Evolutionary conservation across 2,888 invertebrate genomes (phyloP), one percentile per base, ranked within the genome.

Genomic region (Epistrophella euchroma): DNA sequence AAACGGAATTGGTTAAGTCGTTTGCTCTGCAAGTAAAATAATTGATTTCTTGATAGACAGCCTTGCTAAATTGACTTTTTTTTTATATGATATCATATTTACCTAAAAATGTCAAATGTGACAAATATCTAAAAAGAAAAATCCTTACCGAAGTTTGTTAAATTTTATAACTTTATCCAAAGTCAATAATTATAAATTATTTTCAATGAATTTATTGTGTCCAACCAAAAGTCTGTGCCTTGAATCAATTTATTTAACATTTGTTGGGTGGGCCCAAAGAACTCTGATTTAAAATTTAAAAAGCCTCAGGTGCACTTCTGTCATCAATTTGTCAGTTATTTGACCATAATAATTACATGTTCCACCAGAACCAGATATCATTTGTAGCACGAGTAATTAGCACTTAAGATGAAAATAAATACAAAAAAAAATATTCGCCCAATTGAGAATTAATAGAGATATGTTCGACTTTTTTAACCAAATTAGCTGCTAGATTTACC

Each of bases 401-500:
- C 79, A 84, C 74, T 45, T 74, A 50, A 66, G 45, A 56, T 35
- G 55, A 40, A 50, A 50, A 56, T 25, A 10, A 50, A 50, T 64
- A 55, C 10, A 56, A 56, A 35, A 13, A 56, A 32, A 56, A 35
- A 35, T 10, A 35, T 32, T 17, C 11, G 15, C 32, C 22, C 25
- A 45, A 52, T 62, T 52, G 35, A 62, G 55, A 60, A 68, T 52
- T 55, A 64, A 71, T 58, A 74, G 22, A 22, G 50, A 68, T 47
- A 71, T 70, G 40, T 66, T 47, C 15, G 66, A 66, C 47, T 71
- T 80, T 80, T 43, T 74, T 74, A 74, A 56, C 74, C 75, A 84
- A 84, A 84, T 84, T 74, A 71, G 84, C 66, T 71, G 43, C 75
- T 60, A 85, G 76, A 68, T 72, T 55, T 76, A 76, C 80, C 76